Percentiles rank a stretch among this genome's conserved stretches.
These are phyloP conservation scores for Macrosiphum euphorbiae DNA, from an alignment of 2,888 invertebrate species.

Conservation along the genomic window DNA sequence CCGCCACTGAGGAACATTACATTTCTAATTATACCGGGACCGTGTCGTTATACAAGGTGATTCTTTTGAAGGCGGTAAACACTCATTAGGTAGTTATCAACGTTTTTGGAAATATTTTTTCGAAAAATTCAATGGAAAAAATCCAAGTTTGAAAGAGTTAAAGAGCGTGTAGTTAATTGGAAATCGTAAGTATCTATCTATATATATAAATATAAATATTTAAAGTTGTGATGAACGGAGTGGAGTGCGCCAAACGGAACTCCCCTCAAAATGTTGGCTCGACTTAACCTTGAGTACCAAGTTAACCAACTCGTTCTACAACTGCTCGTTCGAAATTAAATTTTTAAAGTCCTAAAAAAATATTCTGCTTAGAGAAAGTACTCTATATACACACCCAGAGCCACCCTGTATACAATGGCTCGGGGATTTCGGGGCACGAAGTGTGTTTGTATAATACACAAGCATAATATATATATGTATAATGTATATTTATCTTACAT, in stretches of 20 bases:
- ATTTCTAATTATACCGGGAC: conserved; percentile 54
- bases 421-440: background rate
- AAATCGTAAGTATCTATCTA: background rate
- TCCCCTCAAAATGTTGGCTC: background rate
- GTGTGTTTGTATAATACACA: background rate
- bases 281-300: background rate
- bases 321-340: background rate
- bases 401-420: background rate
- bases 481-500: too few relatives aligned
- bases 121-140: background rate
- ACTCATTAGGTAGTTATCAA: background rate
- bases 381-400: background rate
- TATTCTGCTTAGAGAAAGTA: too few relatives aligned
- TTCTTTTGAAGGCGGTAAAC: background rate
- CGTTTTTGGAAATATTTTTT: background rate
- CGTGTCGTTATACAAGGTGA: background rate
- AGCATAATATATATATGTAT: too few relatives aligned
- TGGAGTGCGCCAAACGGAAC: background rate
- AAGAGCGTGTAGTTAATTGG: background rate
- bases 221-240: background rate
- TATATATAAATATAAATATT: too few relatives aligned
- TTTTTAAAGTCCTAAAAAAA: background rate
- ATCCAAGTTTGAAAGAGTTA: background rate
- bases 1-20: conserved; percentile 27
- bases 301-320: background rate